Conservation (phyloP, 2,113 vertebrate species). For the Chloropsis hardwickii region DNA sequence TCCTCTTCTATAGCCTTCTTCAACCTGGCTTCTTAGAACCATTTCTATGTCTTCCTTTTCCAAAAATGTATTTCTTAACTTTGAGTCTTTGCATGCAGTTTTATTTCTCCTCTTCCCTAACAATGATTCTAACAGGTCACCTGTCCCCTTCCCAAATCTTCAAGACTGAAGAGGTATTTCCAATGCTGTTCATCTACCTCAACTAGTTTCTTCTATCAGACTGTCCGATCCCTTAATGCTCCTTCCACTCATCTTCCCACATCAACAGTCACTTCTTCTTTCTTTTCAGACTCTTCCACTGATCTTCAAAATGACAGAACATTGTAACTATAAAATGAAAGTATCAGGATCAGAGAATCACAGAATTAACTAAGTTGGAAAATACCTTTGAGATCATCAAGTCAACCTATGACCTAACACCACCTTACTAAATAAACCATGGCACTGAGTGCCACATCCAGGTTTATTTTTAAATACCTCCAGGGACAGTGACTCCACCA, state of each 20-base stretch:
- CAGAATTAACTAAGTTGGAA: background rate
- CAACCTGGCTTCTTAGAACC: background rate
- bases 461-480: background rate
- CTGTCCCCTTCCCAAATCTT: background rate
- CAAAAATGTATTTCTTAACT: background rate
- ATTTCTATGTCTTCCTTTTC: background rate
- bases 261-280: background rate
- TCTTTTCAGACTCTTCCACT: background rate
- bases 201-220: background rate
- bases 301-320: background rate
- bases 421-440: background rate
- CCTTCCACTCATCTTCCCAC: background rate
- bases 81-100: background rate
- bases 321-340: background rate
- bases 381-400: background rate
- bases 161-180: background rate
- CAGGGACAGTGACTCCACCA: background rate
- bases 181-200: background rate
- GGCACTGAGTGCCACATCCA: too few species aligned
- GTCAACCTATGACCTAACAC: background rate
- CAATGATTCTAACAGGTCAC: background rate
- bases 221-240: background rate
- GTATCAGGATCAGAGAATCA: background rate
- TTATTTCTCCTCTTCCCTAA: background rate
- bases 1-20: background rate